These are phyloP conservation scores for Eubasilissa regina DNA, from an alignment of 1,140 invertebrate genomes.

Conservation along the genomic window DNA sequence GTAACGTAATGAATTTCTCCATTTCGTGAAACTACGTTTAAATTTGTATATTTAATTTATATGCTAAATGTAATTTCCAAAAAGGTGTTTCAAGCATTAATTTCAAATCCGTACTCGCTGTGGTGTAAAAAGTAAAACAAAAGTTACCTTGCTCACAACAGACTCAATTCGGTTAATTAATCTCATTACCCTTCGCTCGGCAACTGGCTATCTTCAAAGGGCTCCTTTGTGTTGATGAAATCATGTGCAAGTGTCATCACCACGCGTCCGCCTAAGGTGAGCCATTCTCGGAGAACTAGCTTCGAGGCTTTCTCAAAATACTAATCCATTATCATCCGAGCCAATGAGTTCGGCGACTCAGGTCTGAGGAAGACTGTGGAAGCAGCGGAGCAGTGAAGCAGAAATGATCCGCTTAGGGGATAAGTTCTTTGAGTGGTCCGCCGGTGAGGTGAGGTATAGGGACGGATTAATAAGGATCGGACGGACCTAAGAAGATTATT, in stretches of 20 bases:
- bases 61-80: too few species aligned
- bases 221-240: conserved; percentile 24
- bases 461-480: conserved; percentile 11
- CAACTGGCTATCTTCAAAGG: conserved; percentile 38
- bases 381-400: conserved; percentile 1
- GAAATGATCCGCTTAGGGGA: conserved; percentile 23
- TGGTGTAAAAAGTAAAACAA: conserved; percentile 9
- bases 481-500: conserved; percentile 24
- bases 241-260: conserved; percentile 40
- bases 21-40: too few species aligned
- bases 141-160: conserved; percentile 4
- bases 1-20: too few species aligned
- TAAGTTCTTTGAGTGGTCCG: conserved; percentile 28
- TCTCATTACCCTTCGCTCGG: not conserved
- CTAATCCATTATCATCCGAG: conserved; percentile 23
- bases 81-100: not conserved
- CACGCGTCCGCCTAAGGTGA: conserved; percentile 23
- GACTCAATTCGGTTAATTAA: conserved; percentile 32
- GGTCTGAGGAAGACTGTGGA: not conserved
- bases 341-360: not conserved
- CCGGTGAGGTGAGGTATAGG: conserved; percentile 17
- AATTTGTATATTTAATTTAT: too few species aligned
- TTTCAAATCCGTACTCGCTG: not conserved
- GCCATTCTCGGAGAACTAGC: not conserved
- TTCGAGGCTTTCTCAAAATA: not conserved